Percentiles rank a stretch among this genome's conserved stretches.
Evolutionary conservation across 2,888 invertebrate species (phyloP).

Genomic region (Acanthosepion pharaonis): DNA sequence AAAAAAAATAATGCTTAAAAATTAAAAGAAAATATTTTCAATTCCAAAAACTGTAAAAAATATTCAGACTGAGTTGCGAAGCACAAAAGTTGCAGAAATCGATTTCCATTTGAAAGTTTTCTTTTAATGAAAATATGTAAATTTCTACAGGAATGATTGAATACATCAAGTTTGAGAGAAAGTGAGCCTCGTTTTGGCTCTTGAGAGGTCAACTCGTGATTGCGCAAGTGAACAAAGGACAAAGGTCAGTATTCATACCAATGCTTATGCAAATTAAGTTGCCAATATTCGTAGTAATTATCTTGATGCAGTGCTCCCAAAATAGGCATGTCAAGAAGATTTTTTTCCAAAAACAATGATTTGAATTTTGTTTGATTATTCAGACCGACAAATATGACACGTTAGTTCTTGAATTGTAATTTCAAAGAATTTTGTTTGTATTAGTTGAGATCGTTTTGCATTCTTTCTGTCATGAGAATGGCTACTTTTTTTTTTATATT

Average conservation of each 20-base stretch:
- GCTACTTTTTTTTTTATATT: too few species aligned
- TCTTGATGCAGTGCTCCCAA: neutral
- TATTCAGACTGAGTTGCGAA: neutral
- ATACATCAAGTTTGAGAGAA: neutral
- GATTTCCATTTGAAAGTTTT: neutral
- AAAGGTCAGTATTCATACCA: slow-evolving; percentile 14
- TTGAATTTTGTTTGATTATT: neutral
- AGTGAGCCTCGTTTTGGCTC: neutral
- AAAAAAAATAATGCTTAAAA: neutral
- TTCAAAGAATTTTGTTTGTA: neutral
- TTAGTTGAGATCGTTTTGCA: too few species aligned
- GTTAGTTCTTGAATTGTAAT: neutral
- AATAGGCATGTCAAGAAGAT: neutral
- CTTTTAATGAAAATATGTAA: slow-evolving; percentile 1
- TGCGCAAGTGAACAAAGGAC: neutral
- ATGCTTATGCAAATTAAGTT: neutral
- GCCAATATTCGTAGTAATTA: neutral
- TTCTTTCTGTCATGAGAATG: too few species aligned
- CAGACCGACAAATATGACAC: neutral
- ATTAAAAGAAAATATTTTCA: neutral
- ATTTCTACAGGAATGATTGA: neutral
- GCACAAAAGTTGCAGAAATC: neutral
- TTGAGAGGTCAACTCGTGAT: neutral
- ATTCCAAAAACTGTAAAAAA: neutral
- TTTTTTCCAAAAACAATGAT: neutral